Conservation (phyloP, 2,888 invertebrate species). For the Aelia acuminata region DNA sequence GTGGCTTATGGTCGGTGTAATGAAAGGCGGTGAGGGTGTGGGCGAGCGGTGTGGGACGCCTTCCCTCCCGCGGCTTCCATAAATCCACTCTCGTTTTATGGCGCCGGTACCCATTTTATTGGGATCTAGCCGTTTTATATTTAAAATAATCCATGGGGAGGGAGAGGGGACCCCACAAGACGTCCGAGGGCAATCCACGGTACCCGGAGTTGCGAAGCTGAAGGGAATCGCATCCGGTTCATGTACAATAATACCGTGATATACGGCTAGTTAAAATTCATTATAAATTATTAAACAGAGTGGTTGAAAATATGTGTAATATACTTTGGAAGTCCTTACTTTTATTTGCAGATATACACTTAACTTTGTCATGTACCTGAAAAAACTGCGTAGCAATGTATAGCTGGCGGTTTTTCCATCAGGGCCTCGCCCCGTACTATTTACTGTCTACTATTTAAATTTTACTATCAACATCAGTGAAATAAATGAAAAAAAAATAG, state of each 20-base stretch:
- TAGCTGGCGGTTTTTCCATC: too few relatives aligned
- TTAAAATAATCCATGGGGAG: not conserved
- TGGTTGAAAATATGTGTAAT: too few relatives aligned
- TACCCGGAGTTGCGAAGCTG: not conserved
- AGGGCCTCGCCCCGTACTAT: too few relatives aligned
- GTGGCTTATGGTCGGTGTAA: conserved; percentile 22
- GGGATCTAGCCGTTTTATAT: conserved; percentile 42
- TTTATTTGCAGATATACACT: too few relatives aligned
- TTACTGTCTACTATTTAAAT: too few relatives aligned
- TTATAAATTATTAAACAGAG: not conserved
- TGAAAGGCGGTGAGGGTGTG: conserved; percentile 20
- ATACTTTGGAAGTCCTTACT: too few relatives aligned
- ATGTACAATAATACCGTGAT: not conserved
- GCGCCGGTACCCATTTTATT: conserved; percentile 31
- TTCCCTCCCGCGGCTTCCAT: conserved; percentile 24
- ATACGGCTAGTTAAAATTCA: not conserved
- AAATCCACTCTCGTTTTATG: conserved; percentile 32
- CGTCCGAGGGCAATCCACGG: not conserved
- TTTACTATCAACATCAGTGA: too few relatives aligned
- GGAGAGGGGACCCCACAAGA: conserved; percentile 4
- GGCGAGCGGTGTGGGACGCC: conserved; percentile 23
- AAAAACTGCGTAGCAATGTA: too few relatives aligned
- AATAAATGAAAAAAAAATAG: too few relatives aligned
- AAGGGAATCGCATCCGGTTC: not conserved
- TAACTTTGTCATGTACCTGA: too few relatives aligned